These are phyloP conservation scores for Caerostris extrusa DNA, from an alignment of 1,140 invertebrate genomes.

Conservation along the genomic window DNA sequence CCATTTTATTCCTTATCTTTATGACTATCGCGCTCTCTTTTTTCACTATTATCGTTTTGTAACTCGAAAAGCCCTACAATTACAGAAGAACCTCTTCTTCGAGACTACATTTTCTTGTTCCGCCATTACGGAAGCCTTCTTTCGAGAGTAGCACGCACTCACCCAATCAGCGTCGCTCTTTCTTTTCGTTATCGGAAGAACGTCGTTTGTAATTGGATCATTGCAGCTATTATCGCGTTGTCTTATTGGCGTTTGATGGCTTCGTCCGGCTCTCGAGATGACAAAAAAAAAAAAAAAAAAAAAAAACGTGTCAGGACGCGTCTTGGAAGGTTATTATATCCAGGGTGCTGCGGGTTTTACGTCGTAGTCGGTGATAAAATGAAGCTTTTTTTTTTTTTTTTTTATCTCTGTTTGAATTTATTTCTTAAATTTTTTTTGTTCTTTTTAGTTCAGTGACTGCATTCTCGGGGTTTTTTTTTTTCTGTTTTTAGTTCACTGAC, in stretches of 20 bases:
- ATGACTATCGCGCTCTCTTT: not conserved
- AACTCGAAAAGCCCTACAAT: slow-evolving; percentile 37
- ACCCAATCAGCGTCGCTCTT: slow-evolving; percentile 30
- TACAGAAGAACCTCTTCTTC: slow-evolving; percentile 11
- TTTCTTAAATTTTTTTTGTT: not conserved
- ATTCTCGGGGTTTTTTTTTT: no score
- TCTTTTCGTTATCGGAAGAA: slow-evolving; percentile 24
- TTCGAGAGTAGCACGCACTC: not conserved
- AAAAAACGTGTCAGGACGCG: not conserved
- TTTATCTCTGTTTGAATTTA: not conserved
- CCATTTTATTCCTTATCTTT: not conserved
- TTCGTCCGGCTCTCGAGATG: not conserved
- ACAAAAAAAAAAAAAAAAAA: not conserved
- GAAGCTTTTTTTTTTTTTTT: not conserved
- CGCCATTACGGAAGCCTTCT: not conserved
- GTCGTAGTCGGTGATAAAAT: not conserved
- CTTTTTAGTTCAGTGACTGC: not conserved
- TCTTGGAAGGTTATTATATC: not conserved
- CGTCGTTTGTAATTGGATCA: slow-evolving; percentile 53
- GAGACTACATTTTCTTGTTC: not conserved
- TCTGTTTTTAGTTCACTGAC: no score
- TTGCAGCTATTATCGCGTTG: slow-evolving; percentile 43
- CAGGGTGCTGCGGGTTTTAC: not conserved
- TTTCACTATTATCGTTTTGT: slow-evolving; percentile 24
- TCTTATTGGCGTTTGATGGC: slow-evolving; percentile 35